These are phyloP conservation scores for Notospermus geniculatus DNA, from an alignment of 1,140 invertebrate species.

Conservation along the genomic window DNA sequence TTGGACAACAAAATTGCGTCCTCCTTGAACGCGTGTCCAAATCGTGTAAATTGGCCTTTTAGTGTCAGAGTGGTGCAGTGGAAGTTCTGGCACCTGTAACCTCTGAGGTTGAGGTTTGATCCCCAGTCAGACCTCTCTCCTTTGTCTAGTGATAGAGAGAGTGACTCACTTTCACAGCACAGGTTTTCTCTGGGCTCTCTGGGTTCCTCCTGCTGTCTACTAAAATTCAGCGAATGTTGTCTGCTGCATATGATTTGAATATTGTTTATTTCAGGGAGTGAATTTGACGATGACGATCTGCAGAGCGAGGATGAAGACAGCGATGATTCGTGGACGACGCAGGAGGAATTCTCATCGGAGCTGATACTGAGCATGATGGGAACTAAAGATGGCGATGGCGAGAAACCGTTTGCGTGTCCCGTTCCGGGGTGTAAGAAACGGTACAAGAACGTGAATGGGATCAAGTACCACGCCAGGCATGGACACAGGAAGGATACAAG, in stretches of 20 bases:
- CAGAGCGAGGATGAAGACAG: slow-evolving; percentile 65
- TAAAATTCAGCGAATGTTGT: no score
- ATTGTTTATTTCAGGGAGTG: slow-evolving; percentile 44
- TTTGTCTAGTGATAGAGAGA: no score
- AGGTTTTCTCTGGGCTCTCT: no score
- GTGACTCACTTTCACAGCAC: no score
- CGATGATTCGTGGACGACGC: slow-evolving; percentile 76
- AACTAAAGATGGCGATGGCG: slow-evolving; percentile 49
- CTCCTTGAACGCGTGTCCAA: no score
- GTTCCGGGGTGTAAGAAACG: slow-evolving; percentile 81
- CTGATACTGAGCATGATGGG: slow-evolving; percentile 64
- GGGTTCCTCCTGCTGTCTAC: no score
- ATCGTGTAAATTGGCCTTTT: background rate
- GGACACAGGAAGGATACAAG: slow-evolving; percentile 79
- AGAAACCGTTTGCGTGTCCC: slow-evolving; percentile 78
- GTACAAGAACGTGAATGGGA: slow-evolving; percentile 85
- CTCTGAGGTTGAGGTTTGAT: no score
- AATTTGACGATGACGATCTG: slow-evolving; percentile 47
- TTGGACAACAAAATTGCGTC: no score
- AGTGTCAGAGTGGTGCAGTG: background rate
- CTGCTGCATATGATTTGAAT: background rate
- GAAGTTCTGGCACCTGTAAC: no score
- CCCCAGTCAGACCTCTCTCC: background rate
- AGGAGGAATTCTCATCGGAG: slow-evolving; percentile 74
- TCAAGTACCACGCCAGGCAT: slow-evolving; percentile 82